Evolutionary conservation across 2,888 invertebrate species (phyloP).

Genomic region (Archips xylosteana): DNA sequence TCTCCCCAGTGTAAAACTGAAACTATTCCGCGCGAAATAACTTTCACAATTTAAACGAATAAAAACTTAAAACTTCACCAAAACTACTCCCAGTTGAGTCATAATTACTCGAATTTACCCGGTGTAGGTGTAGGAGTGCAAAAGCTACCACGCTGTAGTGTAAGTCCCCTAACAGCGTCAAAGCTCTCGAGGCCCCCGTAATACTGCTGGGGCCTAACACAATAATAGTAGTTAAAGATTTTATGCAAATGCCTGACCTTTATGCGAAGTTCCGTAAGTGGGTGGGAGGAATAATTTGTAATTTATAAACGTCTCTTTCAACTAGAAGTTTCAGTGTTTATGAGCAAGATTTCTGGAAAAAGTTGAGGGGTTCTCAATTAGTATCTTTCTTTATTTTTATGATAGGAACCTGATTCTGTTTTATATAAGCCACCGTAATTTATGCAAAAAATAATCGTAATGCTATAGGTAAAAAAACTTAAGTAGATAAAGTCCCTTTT

Average conservation of each 20-base stretch:
- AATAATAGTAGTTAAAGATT: constrained; percentile 30
- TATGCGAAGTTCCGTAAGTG: constrained; percentile 8
- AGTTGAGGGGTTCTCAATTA: not conserved
- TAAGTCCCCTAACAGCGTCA: constrained; percentile 5
- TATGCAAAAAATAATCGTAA: no score
- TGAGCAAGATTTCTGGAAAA: constrained; percentile 1
- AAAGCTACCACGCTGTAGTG: not conserved
- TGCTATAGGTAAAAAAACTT: no score
- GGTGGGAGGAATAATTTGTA: constrained; percentile 8
- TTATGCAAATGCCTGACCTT: constrained; percentile 31
- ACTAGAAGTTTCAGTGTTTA: constrained; percentile 4
- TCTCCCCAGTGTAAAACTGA: not conserved
- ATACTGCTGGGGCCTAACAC: constrained; percentile 22
- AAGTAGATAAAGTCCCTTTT: no score
- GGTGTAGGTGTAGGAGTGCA: constrained; percentile 1
- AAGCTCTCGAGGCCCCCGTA: constrained; percentile 8
- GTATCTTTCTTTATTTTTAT: not conserved
- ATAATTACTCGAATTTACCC: constrained; percentile 16
- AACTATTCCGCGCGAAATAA: not conserved
- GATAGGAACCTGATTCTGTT: not conserved
- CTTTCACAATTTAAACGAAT: not conserved
- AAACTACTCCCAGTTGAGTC: constrained; percentile 9
- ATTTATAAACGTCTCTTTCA: constrained; percentile 5
- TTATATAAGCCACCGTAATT: no score
- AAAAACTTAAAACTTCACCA: constrained; percentile 2